phyloP scores from a whole-genome alignment of 2,888 invertebrate genomes.

The Cryptus viduatorius region DNA sequence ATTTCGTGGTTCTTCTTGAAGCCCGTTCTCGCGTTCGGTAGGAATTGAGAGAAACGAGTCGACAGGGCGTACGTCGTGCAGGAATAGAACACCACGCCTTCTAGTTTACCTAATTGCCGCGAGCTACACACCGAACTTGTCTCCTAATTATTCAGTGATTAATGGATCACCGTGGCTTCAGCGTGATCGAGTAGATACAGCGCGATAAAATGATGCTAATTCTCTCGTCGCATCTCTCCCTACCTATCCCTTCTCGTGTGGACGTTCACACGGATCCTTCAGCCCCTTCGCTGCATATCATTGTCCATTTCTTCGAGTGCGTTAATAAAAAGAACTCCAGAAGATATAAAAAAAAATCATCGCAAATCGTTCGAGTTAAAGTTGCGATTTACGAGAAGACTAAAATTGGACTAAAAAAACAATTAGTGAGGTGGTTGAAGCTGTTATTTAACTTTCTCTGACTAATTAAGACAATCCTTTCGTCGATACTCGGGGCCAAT shows the following conservation, averaged over 20 bases:
- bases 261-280: conserved; percentile 18
- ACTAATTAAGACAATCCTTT: conserved; percentile 64
- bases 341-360: neutral
- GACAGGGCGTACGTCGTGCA: conserved; percentile 72
- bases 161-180: conserved; percentile 74
- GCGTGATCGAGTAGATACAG: conserved; percentile 73
- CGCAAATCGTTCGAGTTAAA: neutral
- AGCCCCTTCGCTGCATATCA: neutral
- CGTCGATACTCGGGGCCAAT: conserved; percentile 52
- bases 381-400: neutral
- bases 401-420: conserved; percentile 21
- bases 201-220: conserved; percentile 81
- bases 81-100: conserved; percentile 84
- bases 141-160: conserved; percentile 84
- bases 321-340: neutral
- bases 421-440: conserved; percentile 1
- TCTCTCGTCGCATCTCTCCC: conserved; percentile 65
- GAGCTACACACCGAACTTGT: conserved; percentile 82
- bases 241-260: conserved; percentile 8
- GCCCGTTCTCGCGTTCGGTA: conserved; percentile 18
- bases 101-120: conserved; percentile 84
- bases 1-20: conserved; percentile 32
- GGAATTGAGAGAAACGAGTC: conserved; percentile 58
- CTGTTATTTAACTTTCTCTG: conserved; percentile 36
- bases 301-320: neutral